Percentiles rank a stretch among this genome's conserved stretches.
Evolutionary conservation across 2,113 vertebrate genomes (phyloP).

Genomic region (Formicarius rufipectus): DNA sequence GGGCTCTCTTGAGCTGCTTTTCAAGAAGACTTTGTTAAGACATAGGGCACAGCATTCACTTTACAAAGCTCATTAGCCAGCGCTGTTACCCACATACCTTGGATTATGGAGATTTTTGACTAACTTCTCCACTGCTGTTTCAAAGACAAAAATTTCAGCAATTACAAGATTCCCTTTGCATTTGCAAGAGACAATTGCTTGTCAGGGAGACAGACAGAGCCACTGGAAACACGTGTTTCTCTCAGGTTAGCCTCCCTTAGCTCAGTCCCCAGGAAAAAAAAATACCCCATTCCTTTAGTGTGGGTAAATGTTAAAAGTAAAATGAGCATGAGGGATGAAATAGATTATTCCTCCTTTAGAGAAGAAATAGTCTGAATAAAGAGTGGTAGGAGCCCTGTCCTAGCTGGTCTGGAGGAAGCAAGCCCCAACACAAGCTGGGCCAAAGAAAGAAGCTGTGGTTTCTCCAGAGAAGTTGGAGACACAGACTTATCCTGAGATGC

Average conservation of each 20-base stretch:
- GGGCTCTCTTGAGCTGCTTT: background rate
- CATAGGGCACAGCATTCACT: background rate
- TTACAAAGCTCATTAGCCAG: background rate
- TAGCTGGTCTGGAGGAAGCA: background rate
- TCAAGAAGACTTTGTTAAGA: background rate
- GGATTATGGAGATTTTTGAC: background rate
- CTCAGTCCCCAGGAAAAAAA: background rate
- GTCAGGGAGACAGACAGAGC: background rate
- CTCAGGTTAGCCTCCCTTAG: background rate
- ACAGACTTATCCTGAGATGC: background rate
- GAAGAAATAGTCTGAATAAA: background rate
- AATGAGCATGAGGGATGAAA: background rate
- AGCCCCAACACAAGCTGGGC: fast-evolving
- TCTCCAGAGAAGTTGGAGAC: background rate
- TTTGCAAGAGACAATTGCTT: background rate
- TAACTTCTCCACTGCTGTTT: background rate
- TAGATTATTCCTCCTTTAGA: background rate
- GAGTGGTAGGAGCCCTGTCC: background rate
- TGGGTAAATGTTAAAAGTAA: background rate
- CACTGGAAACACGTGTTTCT: background rate
- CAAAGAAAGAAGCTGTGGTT: background rate
- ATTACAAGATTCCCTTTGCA: background rate
- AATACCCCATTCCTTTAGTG: background rate
- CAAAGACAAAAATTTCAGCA: background rate
- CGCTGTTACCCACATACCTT: background rate